These are phyloP conservation scores for Agapostemon virescens DNA, from an alignment of 2,888 invertebrate genomes.

Conservation along the genomic window DNA sequence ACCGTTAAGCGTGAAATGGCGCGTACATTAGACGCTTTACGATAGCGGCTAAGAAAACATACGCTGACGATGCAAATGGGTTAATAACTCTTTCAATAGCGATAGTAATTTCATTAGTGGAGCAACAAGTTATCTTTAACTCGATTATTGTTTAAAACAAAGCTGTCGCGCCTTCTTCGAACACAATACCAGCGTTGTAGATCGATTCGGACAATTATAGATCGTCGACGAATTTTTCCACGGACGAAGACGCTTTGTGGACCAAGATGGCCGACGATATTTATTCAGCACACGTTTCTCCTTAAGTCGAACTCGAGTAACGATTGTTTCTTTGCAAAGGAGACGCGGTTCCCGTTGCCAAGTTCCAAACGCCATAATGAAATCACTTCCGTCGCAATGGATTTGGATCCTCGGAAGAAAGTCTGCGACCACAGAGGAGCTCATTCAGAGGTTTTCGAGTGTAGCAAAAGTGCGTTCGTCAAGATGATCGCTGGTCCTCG, in stretches of 20 bases:
- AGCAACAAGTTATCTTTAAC: no score
- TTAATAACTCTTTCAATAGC: no score
- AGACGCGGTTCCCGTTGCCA: neutral
- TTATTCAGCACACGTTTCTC: neutral
- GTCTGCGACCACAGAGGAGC: constrained; percentile 8
- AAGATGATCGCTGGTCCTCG: constrained; percentile 12
- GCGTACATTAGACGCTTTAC: no score
- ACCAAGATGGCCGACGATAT: neutral
- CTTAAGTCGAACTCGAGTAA: neutral
- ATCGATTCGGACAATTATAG: neutral
- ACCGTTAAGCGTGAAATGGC: no score
- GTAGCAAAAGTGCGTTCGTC: constrained; percentile 18
- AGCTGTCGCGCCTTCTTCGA: no score
- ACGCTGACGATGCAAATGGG: no score
- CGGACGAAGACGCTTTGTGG: neutral
- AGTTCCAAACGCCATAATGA: neutral
- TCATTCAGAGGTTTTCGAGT: constrained; percentile 14
- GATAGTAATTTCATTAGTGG: no score
- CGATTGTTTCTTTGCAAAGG: neutral
- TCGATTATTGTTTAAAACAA: no score
- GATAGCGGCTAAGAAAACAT: no score
- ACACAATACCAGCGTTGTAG: no score
- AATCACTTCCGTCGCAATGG: neutral
- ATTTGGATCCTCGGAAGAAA: constrained; percentile 16
- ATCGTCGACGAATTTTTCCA: neutral